Conservation (phyloP, 2,113 vertebrate species). For the Romanogobio albipinnatus region DNA sequence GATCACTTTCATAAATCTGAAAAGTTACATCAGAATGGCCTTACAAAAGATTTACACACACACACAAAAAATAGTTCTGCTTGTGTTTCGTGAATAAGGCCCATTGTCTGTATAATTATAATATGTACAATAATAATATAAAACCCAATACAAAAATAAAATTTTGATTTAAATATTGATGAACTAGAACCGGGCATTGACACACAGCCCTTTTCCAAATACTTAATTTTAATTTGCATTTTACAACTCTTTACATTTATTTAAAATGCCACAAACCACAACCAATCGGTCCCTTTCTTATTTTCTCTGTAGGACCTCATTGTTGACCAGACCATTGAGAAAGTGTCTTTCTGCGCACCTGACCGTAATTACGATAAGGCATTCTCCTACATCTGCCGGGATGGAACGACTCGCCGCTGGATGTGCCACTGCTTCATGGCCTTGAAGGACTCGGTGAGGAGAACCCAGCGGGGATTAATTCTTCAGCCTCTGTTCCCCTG, state of each 20-base stretch:
- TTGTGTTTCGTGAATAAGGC: too few species aligned
- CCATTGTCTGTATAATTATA: too few species aligned
- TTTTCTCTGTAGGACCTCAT: constrained; percentile 83
- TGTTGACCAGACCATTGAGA: constrained; percentile 94
- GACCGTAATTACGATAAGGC: constrained; percentile 94
- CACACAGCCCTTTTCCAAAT: background rate
- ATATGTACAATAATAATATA: too few species aligned
- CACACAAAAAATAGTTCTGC: too few species aligned
- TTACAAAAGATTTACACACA: too few species aligned
- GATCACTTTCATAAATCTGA: too few species aligned
- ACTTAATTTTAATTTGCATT: background rate
- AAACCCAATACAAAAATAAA: too few species aligned
- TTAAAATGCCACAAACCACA: background rate
- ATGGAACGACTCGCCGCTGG: constrained; percentile 91
- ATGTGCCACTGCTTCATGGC: constrained; percentile 96
- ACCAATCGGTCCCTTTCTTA: background rate
- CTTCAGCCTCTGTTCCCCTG: background rate
- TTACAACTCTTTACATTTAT: background rate
- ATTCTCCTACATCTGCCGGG: constrained; percentile 93
- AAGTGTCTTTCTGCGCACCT: constrained; percentile 92
- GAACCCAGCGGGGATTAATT: constrained; percentile 10
- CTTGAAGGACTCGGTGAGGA: constrained; percentile 89
- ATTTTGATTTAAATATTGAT: too few species aligned
- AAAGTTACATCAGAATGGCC: too few species aligned
- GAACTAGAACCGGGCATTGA: too few species aligned